Evolutionary conservation across 2,888 invertebrate species (phyloP).

Genomic region (Lumbricus terrestris): DNA sequence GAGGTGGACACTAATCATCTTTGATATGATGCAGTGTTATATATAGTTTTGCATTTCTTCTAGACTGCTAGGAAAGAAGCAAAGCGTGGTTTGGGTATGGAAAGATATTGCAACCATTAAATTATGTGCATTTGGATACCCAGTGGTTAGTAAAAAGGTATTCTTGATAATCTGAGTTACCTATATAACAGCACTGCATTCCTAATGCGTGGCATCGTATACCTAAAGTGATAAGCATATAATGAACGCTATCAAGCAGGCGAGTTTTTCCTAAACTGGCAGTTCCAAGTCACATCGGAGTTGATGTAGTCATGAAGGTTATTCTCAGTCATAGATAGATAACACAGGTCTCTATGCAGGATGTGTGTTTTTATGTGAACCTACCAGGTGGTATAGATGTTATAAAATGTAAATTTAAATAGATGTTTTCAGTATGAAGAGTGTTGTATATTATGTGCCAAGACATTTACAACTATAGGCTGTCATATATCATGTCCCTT

Average conservation of each 20-base stretch:
- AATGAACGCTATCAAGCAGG: neutral
- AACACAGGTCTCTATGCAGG: neutral
- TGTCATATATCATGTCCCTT: neutral
- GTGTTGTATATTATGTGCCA: too few relatives aligned
- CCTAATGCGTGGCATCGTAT: neutral
- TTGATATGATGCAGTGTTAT: too few relatives aligned
- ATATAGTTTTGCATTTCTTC: neutral
- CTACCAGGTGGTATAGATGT: too few relatives aligned
- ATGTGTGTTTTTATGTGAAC: neutral
- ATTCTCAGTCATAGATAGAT: neutral
- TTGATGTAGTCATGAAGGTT: neutral
- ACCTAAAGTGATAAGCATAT: neutral
- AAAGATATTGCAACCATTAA: neutral
- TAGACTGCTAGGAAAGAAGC: neutral
- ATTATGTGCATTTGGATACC: neutral
- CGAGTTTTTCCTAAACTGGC: neutral
- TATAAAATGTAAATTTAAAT: too few relatives aligned
- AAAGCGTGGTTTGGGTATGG: neutral
- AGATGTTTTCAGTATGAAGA: too few relatives aligned
- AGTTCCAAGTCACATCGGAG: neutral
- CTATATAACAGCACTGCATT: neutral
- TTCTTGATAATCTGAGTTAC: neutral
- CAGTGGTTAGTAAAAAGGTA: too few relatives aligned
- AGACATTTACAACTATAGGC: too few relatives aligned
- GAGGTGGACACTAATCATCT: too few relatives aligned